Percentiles rank a stretch among this genome's conserved stretches.
These are phyloP conservation scores for Ciconia nigra DNA, from an alignment of 2,797 vertebrate species.

Conservation along the genomic window DNA sequence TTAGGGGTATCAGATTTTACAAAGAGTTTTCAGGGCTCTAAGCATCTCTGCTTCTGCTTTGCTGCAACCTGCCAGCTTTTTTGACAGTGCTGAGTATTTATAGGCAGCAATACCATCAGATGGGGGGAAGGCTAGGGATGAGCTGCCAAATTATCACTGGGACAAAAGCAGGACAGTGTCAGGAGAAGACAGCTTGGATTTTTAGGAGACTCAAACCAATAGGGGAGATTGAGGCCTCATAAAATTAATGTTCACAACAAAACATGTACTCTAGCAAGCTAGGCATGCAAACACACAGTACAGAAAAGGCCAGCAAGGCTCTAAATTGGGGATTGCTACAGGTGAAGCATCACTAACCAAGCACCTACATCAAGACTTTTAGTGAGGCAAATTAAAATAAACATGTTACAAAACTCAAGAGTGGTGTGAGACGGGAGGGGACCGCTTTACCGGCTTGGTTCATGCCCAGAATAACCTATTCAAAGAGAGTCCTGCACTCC, in stretches of 20 bases:
- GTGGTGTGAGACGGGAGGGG: neutral
- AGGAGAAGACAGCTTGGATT: neutral
- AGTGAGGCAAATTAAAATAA: neutral
- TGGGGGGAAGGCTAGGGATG: neutral
- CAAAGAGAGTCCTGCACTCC: constrained; percentile 69
- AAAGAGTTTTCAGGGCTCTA: neutral
- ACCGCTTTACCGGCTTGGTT: constrained; percentile 43
- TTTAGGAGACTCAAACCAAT: neutral
- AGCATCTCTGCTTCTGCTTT: constrained; percentile 7
- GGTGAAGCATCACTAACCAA: neutral
- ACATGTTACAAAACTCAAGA: neutral
- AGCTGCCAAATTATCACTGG: neutral
- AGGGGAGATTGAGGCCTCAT: neutral
- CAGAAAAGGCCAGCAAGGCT: neutral
- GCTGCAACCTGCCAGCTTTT: neutral
- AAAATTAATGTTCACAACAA: neutral
- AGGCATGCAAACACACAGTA: neutral
- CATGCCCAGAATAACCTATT: constrained; percentile 72
- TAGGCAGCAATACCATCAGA: neutral
- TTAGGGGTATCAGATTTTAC: neutral
- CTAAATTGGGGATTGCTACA: neutral
- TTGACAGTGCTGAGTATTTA: neutral
- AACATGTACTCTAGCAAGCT: neutral
- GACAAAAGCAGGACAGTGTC: neutral
- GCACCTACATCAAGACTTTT: neutral